Conservation (phyloP, 2,113 vertebrate species). For the Pangasianodon gigas region DNA sequence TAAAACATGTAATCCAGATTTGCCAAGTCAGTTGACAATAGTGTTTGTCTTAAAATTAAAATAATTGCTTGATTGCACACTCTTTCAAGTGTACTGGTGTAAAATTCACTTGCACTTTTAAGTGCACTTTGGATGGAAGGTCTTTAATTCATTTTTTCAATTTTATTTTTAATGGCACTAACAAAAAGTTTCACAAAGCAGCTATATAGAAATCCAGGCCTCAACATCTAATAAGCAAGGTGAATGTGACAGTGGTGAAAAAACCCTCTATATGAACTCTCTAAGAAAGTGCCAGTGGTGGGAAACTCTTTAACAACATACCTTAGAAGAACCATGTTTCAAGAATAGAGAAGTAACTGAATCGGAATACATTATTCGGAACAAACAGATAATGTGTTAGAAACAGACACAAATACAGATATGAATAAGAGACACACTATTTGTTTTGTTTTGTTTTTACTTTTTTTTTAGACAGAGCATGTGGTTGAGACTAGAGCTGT, state of each 20-base stretch:
- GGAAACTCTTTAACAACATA: not conserved
- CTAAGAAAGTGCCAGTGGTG: not conserved
- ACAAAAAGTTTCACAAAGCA: not conserved
- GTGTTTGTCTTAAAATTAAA: not conserved
- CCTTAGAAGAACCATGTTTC: not conserved
- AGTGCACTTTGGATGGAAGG: not conserved
- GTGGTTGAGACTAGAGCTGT: not conserved
- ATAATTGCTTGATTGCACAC: not conserved
- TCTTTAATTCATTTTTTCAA: not conserved
- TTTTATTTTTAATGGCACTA: not conserved
- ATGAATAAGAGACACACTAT: not conserved
- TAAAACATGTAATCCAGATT: conserved; percentile 11
- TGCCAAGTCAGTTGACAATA: not conserved
- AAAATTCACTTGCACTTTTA: not conserved
- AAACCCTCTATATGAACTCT: not conserved
- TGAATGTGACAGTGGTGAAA: not conserved
- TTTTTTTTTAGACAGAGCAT: not conserved
- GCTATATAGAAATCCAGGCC: not conserved
- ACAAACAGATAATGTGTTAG: not conserved
- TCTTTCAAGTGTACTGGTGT: not conserved
- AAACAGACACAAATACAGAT: not conserved
- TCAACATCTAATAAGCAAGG: not conserved
- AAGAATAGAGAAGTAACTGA: not conserved
- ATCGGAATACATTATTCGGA: not conserved
- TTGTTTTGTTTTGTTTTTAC: too few relatives aligned